Evolutionary conservation across 2,888 invertebrate genomes (phyloP), one percentile per base, ranked within the genome.

Genomic region (Argyra leucocephala): DNA sequence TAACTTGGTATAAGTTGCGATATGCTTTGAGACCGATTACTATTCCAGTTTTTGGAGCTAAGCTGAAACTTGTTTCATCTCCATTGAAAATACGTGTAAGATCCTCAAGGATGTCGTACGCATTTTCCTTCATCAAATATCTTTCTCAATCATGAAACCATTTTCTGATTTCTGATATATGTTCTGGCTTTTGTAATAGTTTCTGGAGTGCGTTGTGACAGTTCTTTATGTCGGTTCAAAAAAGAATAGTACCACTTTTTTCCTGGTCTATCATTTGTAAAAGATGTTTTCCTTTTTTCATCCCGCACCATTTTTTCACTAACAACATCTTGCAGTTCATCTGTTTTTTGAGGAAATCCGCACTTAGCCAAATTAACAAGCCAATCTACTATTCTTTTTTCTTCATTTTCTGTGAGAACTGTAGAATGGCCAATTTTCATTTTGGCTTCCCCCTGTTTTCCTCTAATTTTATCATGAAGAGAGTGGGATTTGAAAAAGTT

Each of bases 61-160:
- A 21, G 9, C 36, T 31, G 61, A 61, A 66, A 18, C 37, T 59
- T 1, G 66, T 66, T 24, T 63, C 63, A n/a, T 63, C 61, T 1
- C 58, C 63, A 57, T 66, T 66, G 21, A 61, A 57, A 64, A 65
- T 66, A 3, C 66, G 57, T 6, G 31, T 57, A n/a, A 61, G 36
- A 59, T 66, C 59, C 18, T 66, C 61, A 18, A 65, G 61, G 36
- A 66, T 57, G n/a, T 65, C 57, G 31, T 31, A 9, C 18, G n/a
- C 22, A 21, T 66, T 66, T 48, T 62, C 59, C 15, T 36, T 60
- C 2, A 10, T 48, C 26, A 63, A 48, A 48, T 63, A 60, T n/a
- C 15, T 22, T 26, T 63, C 7, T 10, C 65, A 31, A 26, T 65
- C 59, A 22, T n/a, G 48, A 61, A 66, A 66, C 66, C 66, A 66